Evolutionary conservation across 2,113 vertebrate genomes (phyloP).

Genomic region (Struthidea cinerea): DNA sequence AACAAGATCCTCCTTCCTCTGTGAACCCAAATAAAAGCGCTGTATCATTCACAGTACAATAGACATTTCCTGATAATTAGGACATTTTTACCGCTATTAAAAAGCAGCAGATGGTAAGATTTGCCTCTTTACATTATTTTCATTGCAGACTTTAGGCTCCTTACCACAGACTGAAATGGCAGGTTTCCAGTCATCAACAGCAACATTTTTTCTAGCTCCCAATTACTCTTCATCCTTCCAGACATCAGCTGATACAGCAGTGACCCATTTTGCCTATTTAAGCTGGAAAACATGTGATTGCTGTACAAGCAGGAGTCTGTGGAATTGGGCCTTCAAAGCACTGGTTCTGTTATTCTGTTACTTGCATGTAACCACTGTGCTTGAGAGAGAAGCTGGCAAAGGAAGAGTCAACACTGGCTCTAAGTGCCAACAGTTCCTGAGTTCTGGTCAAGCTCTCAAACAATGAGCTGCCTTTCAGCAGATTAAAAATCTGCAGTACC

Average conservation of each 20-base stretch:
- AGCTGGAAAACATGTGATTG: constrained; percentile 23
- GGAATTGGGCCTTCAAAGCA: background rate
- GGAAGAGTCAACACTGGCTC: background rate
- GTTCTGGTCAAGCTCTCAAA: background rate
- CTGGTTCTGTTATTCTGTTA: background rate
- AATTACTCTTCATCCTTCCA: constrained; percentile 34
- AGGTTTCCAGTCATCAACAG: constrained; percentile 31
- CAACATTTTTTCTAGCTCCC: constrained; percentile 21
- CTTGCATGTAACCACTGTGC: background rate
- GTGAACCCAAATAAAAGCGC: background rate
- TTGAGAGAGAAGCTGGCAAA: background rate
- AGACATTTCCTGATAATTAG: background rate
- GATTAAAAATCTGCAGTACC: background rate
- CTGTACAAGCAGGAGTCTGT: background rate
- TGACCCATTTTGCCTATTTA: constrained; percentile 63
- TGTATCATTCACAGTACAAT: background rate
- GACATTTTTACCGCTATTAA: background rate
- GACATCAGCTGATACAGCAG: constrained; percentile 46
- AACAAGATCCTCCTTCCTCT: background rate
- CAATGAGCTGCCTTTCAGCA: background rate
- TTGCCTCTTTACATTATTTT: constrained; percentile 31
- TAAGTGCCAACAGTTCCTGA: background rate
- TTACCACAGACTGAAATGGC: constrained; percentile 35
- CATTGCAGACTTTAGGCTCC: background rate
- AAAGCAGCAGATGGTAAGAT: constrained; percentile 21